phyloP scores from a whole-genome alignment of 2,113 vertebrate species.

The Prunella fulvescens region DNA sequence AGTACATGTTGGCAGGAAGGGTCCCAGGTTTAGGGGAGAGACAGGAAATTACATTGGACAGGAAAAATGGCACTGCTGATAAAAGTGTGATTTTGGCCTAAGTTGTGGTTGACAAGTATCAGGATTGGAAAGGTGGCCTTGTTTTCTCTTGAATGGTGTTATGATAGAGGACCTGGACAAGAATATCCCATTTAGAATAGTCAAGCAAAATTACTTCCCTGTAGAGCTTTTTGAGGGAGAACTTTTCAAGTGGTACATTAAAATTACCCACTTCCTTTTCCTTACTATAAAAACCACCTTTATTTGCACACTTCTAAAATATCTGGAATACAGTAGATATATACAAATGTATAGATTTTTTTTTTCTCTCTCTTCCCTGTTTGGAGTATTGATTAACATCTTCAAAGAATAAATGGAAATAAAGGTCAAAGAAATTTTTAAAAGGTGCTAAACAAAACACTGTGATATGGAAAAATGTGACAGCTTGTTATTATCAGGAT shows the following conservation, averaged over 20 bases:
- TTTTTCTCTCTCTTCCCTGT: background rate
- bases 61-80: constrained; percentile 36
- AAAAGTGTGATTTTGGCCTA: background rate
- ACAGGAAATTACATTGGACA: background rate
- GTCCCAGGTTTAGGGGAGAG: background rate
- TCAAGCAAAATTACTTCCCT: background rate
- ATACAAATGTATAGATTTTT: background rate
- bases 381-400: background rate
- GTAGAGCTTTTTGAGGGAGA: background rate
- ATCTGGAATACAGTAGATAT: background rate
- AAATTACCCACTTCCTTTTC: background rate
- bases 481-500: background rate
- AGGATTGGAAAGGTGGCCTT: background rate
- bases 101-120: background rate
- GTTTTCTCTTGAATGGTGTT: background rate
- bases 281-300: background rate
- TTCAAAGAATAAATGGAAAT: background rate
- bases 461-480: background rate
- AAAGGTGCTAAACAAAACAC: background rate
- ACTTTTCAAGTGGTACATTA: background rate
- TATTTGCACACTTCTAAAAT: background rate
- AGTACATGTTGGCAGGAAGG: background rate
- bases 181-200: background rate
- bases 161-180: background rate
- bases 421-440: background rate